These are phyloP conservation scores for Lethenteron reissneri DNA, from an alignment of 2,113 vertebrate species.

Conservation along the genomic window DNA sequence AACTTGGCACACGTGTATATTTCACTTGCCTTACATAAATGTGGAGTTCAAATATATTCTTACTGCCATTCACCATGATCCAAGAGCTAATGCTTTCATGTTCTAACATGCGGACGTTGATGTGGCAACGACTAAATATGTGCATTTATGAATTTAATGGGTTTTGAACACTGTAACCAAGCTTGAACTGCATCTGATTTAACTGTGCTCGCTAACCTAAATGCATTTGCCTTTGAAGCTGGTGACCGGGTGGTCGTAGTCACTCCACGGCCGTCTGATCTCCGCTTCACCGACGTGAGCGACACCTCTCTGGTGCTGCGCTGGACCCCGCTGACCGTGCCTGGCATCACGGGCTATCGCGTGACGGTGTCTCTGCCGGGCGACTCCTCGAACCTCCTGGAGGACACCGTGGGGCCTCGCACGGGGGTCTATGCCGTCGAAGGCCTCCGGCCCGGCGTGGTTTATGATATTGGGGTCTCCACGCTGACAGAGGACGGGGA, in stretches of 20 bases:
- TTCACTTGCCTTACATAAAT: too few relatives aligned
- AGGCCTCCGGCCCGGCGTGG: slow-evolving; percentile 83
- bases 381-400: slow-evolving; percentile 74
- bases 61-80: too few relatives aligned
- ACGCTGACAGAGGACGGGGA: slow-evolving; percentile 76
- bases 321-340: slow-evolving; percentile 76
- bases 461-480: slow-evolving; percentile 84
- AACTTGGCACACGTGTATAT: too few relatives aligned
- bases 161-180: too few relatives aligned
- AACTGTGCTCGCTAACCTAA: too few relatives aligned
- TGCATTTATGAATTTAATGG: too few relatives aligned
- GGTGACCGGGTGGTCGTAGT: slow-evolving; percentile 20
- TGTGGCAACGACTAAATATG: too few relatives aligned
- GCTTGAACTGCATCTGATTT: too few relatives aligned
- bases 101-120: too few relatives aligned
- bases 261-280: slow-evolving; percentile 67
- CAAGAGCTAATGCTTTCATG: too few relatives aligned
- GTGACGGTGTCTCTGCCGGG: slow-evolving; percentile 75
- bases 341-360: slow-evolving; percentile 71
- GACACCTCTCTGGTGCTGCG: slow-evolving; percentile 75
- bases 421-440: slow-evolving; percentile 66
- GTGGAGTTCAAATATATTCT: too few relatives aligned
- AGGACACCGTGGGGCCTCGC: slow-evolving; percentile 59
- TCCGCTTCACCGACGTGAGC: slow-evolving; percentile 71
- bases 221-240: too few relatives aligned